Evolutionary conservation across 2,797 vertebrate species (phyloP), one percentile per base, ranked within the genome.

Genomic region (Liparis tanakae): DNA sequence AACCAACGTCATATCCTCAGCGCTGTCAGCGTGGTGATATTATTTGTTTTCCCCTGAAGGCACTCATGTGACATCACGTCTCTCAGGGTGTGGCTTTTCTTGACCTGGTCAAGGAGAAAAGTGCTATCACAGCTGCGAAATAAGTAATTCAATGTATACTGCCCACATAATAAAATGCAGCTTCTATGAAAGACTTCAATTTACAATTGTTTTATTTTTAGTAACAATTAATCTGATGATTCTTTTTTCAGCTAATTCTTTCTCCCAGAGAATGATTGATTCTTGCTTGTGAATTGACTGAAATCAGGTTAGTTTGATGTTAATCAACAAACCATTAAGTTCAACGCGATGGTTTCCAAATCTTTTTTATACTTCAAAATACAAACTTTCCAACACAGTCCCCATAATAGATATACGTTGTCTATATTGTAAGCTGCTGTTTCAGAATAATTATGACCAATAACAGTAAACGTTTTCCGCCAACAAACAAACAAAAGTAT

Each of bases 11-110:
- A 72, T 78, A 25, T 66, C 44, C 36, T 17, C 30, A 33, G 25
- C 0, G 3, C 13, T 51, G 61, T 79, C 72, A 58, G 72, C 9
- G 4, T 22, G 46, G 10, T 5, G 5, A 43, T 58, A 41, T 71
- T 67, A n/a, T 72, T 68, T 70, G 59, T 65, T 77, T 58, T 17
- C 37, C 63, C 75, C 60, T 25, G 41, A 55, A 60, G 66, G 46
- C 43, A 36, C 46, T 78, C 46, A 17, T 62, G 25, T 83, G 61
- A 79, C 74, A 74, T 83, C 39, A 68, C 62, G 57, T 67, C 72
- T 53, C 37, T 71, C 46, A 22, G 72, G 78, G 82, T 60, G 80
- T 84, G 80, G 53, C 56, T 81, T 81, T 39, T 36, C 51, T 59
- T 72, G 64, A 59, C 48, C 51, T 54, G n/a, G 67, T 67, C 17